Percentiles rank a stretch among this genome's conserved stretches.
These are phyloP conservation scores for Schlechtendalia chinensis DNA, from an alignment of 1,140 invertebrate species.

Conservation along the genomic window DNA sequence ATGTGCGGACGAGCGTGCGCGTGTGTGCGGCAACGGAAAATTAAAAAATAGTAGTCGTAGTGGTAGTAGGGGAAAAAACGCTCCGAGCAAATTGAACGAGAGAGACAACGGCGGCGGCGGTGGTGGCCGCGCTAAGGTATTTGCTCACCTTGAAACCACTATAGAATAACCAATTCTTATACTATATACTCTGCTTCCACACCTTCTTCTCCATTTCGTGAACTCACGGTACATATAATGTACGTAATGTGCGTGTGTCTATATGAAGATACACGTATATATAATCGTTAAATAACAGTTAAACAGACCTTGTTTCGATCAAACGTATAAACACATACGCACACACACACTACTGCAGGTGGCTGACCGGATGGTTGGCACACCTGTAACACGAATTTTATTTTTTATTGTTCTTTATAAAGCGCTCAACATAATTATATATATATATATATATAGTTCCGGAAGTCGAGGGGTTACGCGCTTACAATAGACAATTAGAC, in stretches of 20 bases:
- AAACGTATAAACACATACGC: not conserved
- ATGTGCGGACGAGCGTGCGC: too few relatives aligned
- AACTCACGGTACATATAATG: not conserved
- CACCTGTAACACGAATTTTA: conserved; percentile 44
- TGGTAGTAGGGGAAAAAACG: conserved; percentile 9
- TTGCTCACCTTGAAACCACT: conserved; percentile 47
- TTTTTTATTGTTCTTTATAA: conserved; percentile 42
- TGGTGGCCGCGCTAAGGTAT: conserved; percentile 46
- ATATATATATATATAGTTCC: conserved; percentile 27
- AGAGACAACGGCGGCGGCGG: not conserved
- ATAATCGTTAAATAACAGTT: conserved; percentile 48
- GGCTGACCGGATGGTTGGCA: conserved; percentile 41
- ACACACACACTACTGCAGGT: conserved; percentile 4
- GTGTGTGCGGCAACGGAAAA: conserved; percentile 14
- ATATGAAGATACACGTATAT: not conserved
- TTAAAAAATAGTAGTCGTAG: not conserved
- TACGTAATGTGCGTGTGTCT: not conserved
- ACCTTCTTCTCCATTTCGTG: conserved; percentile 26
- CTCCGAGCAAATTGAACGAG: conserved; percentile 16
- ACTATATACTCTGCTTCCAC: conserved; percentile 30
- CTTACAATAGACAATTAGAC: conserved; percentile 47
- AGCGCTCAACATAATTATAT: not conserved
- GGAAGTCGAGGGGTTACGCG: conserved; percentile 46
- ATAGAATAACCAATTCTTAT: conserved; percentile 37
- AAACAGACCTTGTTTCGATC: conserved; percentile 43